Conservation (phyloP, 2,888 invertebrate species). For the Athalia cordata region DNA sequence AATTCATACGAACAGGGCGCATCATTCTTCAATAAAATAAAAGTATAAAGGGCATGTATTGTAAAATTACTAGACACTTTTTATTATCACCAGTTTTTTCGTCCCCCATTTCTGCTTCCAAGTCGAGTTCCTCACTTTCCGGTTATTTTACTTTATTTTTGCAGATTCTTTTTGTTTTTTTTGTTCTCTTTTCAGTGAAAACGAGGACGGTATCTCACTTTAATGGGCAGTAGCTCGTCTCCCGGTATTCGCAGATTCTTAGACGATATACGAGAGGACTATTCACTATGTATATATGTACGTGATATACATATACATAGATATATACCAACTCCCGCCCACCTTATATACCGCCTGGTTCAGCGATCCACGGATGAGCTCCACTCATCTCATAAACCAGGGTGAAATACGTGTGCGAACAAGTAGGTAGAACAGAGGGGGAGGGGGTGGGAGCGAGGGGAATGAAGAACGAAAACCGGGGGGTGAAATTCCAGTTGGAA, state of each 20-base stretch:
- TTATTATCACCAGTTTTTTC: too few relatives aligned
- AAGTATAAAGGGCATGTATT: too few relatives aligned
- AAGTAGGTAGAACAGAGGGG: background rate
- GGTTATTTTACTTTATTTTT: background rate
- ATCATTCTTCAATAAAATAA: too few relatives aligned
- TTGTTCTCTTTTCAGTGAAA: background rate
- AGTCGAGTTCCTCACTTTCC: too few relatives aligned
- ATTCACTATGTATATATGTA: background rate
- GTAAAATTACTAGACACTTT: too few relatives aligned
- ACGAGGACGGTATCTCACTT: background rate
- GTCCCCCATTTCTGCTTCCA: too few relatives aligned
- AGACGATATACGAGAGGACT: constrained; percentile 3
- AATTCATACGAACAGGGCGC: too few relatives aligned
- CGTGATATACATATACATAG: too few relatives aligned
- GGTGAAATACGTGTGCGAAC: constrained; percentile 6
- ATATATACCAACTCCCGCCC: too few relatives aligned
- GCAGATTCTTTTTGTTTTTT: background rate
- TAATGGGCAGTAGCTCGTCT: background rate
- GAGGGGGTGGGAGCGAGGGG: background rate
- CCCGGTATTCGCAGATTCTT: background rate
- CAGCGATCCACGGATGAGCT: background rate
- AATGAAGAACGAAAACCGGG: background rate
- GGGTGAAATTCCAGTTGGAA: background rate
- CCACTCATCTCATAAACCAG: constrained; percentile 23
- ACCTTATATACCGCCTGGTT: too few relatives aligned